Evolutionary conservation across 2,797 vertebrate genomes (phyloP).

Genomic region (Eulemur albifrons): DNA sequence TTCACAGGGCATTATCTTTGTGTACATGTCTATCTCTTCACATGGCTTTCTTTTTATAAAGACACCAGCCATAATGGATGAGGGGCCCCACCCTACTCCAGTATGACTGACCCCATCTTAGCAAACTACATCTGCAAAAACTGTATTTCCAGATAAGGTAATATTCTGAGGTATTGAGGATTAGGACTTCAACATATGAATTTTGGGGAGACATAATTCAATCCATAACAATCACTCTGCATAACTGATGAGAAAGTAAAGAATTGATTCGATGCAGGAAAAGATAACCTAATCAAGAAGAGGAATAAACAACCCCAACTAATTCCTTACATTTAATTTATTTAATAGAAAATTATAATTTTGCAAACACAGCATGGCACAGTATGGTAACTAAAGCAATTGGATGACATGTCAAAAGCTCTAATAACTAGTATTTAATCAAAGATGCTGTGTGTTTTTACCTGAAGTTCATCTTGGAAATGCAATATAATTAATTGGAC

Average conservation of each 20-base stretch:
- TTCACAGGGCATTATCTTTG: rapidly evolving
- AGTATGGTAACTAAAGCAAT: neutral
- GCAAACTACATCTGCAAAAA: neutral
- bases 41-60: neutral
- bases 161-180: neutral
- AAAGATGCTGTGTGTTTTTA: neutral
- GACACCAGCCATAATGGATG: neutral
- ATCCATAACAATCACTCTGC: neutral
- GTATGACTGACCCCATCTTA: neutral
- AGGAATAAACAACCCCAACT: neutral
- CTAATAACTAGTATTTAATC: neutral
- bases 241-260: neutral
- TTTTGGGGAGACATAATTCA: neutral
- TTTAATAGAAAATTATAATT: constrained; percentile 8
- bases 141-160: neutral
- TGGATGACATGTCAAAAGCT: neutral
- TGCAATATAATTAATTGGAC: neutral
- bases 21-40: neutral
- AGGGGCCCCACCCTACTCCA: neutral
- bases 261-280: neutral
- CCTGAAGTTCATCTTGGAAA: neutral
- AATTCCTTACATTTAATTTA: neutral
- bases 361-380: neutral
- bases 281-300: constrained; percentile 14
- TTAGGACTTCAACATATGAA: neutral